Conservation (phyloP, 2,888 invertebrate genomes). For the Cerceris rybyensis region DNA sequence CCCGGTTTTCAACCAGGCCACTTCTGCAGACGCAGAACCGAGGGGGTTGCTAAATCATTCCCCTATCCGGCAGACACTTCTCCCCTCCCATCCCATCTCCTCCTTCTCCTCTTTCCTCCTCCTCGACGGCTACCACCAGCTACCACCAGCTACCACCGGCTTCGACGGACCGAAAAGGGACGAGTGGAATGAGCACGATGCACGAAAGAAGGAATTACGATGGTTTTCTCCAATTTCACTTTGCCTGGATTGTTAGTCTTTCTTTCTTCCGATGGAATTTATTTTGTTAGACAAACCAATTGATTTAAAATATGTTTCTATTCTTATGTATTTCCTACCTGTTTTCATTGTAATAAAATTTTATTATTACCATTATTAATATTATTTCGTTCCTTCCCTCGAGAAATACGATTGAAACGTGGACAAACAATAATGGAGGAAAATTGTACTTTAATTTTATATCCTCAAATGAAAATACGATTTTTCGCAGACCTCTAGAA, state of each 20-base stretch:
- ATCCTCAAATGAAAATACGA: neutral
- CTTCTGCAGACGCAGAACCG: slow-evolving; percentile 42
- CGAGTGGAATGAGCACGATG: slow-evolving; percentile 10
- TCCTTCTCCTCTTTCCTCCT: slow-evolving; percentile 5
- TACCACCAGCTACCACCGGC: neutral
- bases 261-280: neutral
- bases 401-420: neutral
- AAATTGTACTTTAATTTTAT: neutral
- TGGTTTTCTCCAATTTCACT: slow-evolving; percentile 33
- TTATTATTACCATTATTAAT: too few relatives aligned
- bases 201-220: slow-evolving; percentile 17
- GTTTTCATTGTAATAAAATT: too few relatives aligned
- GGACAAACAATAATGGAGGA: neutral
- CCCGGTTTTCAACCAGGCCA: slow-evolving; percentile 54
- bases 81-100: slow-evolving; percentile 7
- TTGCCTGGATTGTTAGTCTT: slow-evolving; percentile 1
- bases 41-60: slow-evolving; percentile 54
- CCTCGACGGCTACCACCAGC: neutral
- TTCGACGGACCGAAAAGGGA: slow-evolving; percentile 21
- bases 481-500: neutral
- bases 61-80: slow-evolving; percentile 44
- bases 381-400: too few relatives aligned
- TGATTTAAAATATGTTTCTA: too few relatives aligned
- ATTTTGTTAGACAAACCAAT: too few relatives aligned
- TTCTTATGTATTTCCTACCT: too few relatives aligned